Evolutionary conservation across 1,140 invertebrate species (phyloP), one percentile per base, ranked within the genome.

Genomic region (Himalopsyche phryganea): DNA sequence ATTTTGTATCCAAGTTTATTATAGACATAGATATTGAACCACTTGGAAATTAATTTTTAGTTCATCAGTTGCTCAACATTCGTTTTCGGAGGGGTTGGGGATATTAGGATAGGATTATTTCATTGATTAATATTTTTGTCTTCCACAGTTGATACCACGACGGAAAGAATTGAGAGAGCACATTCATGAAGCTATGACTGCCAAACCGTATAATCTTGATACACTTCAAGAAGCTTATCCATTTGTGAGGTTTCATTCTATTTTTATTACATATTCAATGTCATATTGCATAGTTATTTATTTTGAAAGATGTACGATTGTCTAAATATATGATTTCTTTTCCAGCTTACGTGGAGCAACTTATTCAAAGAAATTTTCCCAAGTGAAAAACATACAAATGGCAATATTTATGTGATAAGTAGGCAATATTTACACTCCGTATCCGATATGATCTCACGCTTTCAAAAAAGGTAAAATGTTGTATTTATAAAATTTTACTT

Each of bases 401-500:
- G 65, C 41, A 63, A 61, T 15, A 65, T 71, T 13, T 69, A 67
- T 50, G 66, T 73, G 23, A 62, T 67, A 33, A 63, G 64, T 40
- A 65, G 66, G 19, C 40, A 51, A 18, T 71, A 71, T 61, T 65
- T 71, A 41, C 41, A 49, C 18, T 64, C 60, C 35, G 46, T 71
- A 2, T 57, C 58, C 9, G 49, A 61, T 23, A 54, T 69, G 60
- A 47, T 71, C 11, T 23, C 61, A 19, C 58, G 62, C 19, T 69
- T 68, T 65, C 64, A 69, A 44, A 65, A 65, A 42, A 68, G 70
- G 70, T 70, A 62, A 63, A 40, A n/a, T n/a, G n/a, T n/a, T n/a
- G n/a, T n/a, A n/a, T n/a, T n/a, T n/a, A n/a, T n/a, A n/a, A n/a
- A n/a, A n/a, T n/a, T n/a, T n/a, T n/a, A n/a, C n/a, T n/a, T n/a